Evolutionary conservation across 1,140 invertebrate species (phyloP).

Genomic region (Helicorthomorpha holstii): DNA sequence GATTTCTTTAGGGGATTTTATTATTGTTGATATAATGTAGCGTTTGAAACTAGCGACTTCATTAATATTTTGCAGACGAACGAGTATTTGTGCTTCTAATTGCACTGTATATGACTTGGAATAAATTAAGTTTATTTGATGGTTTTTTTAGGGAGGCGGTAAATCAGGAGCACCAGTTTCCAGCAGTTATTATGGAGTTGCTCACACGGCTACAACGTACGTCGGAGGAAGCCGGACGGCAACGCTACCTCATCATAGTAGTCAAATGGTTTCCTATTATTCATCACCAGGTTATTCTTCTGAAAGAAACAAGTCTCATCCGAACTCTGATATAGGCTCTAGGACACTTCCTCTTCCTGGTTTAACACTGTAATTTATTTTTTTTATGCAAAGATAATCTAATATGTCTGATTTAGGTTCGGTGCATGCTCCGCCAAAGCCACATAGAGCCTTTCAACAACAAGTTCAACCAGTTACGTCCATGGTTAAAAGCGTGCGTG

Average conservation of each 20-base stretch:
- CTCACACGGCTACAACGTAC: background rate
- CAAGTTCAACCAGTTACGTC: conserved; percentile 14
- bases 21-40: no score
- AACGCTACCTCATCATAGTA: background rate
- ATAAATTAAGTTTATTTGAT: no score
- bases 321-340: background rate
- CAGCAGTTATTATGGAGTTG: background rate
- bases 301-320: background rate
- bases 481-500: conserved; percentile 13
- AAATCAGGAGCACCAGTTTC: background rate
- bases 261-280: background rate
- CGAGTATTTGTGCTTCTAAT: no score
- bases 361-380: background rate
- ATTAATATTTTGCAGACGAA: no score
- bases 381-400: background rate
- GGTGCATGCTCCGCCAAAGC: conserved; percentile 20
- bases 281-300: background rate
- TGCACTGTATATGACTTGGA: no score
- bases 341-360: background rate
- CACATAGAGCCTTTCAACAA: conserved; percentile 21
- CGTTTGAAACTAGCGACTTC: no score
- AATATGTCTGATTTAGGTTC: no score
- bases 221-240: background rate
- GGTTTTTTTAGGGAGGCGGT: no score
- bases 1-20: no score